phyloP scores from a whole-genome alignment of 1,140 invertebrate genomes.

The Nylanderia fulva region DNA sequence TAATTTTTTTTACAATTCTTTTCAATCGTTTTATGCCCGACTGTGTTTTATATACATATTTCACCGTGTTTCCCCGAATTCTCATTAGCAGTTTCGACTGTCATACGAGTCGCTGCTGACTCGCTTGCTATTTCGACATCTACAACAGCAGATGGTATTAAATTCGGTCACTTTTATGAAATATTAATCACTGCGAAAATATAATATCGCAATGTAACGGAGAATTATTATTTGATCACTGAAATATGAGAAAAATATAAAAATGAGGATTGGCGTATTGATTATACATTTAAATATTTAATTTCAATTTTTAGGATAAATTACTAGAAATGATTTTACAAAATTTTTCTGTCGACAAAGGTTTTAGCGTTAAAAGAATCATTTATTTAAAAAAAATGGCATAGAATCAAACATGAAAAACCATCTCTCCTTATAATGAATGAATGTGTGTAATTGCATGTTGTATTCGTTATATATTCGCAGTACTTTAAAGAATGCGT shows the following conservation, averaged over 20 bases:
- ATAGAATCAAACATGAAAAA: background rate
- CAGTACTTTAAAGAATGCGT: background rate
- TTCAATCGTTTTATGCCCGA: background rate
- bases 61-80: background rate
- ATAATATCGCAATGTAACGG: background rate
- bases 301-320: background rate
- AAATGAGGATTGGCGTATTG: background rate
- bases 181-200: background rate
- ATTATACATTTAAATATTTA: background rate
- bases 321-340: background rate
- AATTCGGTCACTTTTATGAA: background rate
- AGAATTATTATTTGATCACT: background rate
- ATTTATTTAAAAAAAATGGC: background rate
- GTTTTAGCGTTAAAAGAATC: background rate
- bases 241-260: background rate
- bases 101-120: background rate
- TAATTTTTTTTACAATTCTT: background rate
- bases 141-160: background rate
- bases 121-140: background rate
- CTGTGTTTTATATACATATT: constrained; percentile 40
- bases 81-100: background rate
- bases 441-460: background rate
- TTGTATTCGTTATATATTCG: background rate
- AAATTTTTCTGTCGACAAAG: background rate
- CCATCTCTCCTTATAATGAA: background rate